These are phyloP conservation scores for Drosophila burlai DNA, from an alignment of 1,140 invertebrate genomes.

Conservation along the genomic window DNA sequence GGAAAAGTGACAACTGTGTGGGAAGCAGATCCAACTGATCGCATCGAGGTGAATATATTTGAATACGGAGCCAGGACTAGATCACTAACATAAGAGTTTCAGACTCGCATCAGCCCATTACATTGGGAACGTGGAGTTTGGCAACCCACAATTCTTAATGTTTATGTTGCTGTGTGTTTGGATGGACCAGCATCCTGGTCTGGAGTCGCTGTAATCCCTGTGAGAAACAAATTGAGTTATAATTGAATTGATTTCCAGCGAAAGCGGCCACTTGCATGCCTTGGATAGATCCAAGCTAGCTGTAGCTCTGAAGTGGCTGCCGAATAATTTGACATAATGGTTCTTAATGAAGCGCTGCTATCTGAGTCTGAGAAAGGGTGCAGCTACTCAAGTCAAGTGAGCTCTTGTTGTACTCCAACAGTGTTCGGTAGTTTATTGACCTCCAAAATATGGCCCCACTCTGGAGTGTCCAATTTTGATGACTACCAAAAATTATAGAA, in stretches of 20 bases:
- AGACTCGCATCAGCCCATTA: not conserved
- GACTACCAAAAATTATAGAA: not conserved
- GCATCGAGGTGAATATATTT: not conserved
- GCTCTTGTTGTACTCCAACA: constrained; percentile 31
- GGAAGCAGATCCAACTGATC: constrained; percentile 11
- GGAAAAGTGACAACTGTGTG: not conserved
- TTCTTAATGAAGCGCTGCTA: constrained; percentile 66
- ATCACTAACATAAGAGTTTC: not conserved
- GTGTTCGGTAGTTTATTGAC: constrained; percentile 33
- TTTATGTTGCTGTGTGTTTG: too few relatives aligned
- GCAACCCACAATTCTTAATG: too few relatives aligned
- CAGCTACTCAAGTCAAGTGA: constrained; percentile 68
- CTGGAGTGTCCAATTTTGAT: not conserved
- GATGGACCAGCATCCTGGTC: too few relatives aligned
- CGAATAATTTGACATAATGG: constrained; percentile 78
- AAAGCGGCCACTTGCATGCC: too few relatives aligned
- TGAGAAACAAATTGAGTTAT: too few relatives aligned
- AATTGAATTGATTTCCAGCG: too few relatives aligned
- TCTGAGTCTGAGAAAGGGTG: constrained; percentile 56
- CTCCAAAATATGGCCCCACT: constrained; percentile 5
- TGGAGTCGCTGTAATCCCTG: too few relatives aligned
- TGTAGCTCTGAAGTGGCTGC: constrained; percentile 55
- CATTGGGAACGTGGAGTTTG: constrained; percentile 13
- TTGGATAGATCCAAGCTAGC: too few relatives aligned
- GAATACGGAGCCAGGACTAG: too few relatives aligned